Conservation (phyloP, 2,797 vertebrate genomes). For the Ctenopoma multispine region DNA sequence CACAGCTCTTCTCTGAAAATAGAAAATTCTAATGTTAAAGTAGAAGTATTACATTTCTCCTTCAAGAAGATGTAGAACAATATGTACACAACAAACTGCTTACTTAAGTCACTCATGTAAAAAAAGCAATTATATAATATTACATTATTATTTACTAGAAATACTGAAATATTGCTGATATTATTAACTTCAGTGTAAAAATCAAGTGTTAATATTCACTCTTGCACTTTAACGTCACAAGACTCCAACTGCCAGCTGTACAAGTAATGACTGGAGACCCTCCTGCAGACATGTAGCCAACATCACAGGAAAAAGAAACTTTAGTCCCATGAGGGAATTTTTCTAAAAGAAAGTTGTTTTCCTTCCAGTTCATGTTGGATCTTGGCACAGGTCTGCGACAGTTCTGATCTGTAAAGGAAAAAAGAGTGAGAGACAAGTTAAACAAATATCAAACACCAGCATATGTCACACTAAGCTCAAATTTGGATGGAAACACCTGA, state of each 20-base stretch:
- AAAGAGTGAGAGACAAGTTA: too few species aligned
- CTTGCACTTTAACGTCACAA: slow-evolving; percentile 21
- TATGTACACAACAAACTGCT: too few species aligned
- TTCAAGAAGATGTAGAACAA: too few species aligned
- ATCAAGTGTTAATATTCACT: slow-evolving; percentile 65
- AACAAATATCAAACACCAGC: too few species aligned
- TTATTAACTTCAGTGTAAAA: too few species aligned
- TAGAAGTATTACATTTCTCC: too few species aligned
- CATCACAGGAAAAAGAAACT: slow-evolving; percentile 35
- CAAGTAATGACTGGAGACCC: slow-evolving; percentile 19
- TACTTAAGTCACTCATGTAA: too few species aligned
- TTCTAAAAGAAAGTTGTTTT: rapidly evolving
- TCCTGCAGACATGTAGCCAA: background rate
- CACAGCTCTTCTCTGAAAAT: background rate
- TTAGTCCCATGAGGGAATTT: slow-evolving; percentile 1
- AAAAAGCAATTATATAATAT: too few species aligned
- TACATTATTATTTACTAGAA: too few species aligned
- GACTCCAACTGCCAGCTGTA: slow-evolving; percentile 45
- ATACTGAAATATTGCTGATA: too few species aligned
- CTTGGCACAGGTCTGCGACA: slow-evolving; percentile 37
- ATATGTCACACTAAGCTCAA: background rate
- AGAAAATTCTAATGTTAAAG: too few species aligned
- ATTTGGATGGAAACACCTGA: too few species aligned
- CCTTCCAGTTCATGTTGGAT: slow-evolving; percentile 21
- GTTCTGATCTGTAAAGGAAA: slow-evolving; percentile 38